Conservation (phyloP, 2,888 invertebrate species). For the Fragum fragum region DNA sequence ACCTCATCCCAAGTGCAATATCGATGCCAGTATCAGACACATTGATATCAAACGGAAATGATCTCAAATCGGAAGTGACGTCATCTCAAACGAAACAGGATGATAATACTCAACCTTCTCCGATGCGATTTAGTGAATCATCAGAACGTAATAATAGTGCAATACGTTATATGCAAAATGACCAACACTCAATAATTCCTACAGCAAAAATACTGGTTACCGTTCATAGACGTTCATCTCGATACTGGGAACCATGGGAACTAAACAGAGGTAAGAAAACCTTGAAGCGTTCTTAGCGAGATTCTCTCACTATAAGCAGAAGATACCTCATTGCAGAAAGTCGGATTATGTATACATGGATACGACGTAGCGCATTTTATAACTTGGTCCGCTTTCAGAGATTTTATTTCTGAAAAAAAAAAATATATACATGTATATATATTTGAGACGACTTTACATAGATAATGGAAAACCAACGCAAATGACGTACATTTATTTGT, state of each 20-base stretch:
- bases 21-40: constrained; percentile 15
- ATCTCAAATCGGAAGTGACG: constrained; percentile 25
- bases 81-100: neutral
- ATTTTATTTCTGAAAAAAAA: too few species aligned
- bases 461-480: too few species aligned
- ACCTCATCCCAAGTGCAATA: neutral
- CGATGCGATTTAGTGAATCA: neutral
- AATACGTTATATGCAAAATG: constrained; percentile 1
- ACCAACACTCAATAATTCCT: constrained; percentile 6
- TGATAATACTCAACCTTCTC: neutral
- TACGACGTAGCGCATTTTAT: too few species aligned
- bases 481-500: too few species aligned
- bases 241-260: constrained; percentile 76
- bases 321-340: too few species aligned
- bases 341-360: too few species aligned
- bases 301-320: too few species aligned
- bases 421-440: too few species aligned
- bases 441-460: too few species aligned
- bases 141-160: neutral
- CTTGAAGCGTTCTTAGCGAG: too few species aligned
- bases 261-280: constrained; percentile 76
- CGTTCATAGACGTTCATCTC: constrained; percentile 65
- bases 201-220: constrained; percentile 66
- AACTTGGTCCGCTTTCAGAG: too few species aligned
- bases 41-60: neutral